Base-by-base conservation (phyloP, 2,113 vertebrate genomes). In the Nematolebias whitei region DNA sequence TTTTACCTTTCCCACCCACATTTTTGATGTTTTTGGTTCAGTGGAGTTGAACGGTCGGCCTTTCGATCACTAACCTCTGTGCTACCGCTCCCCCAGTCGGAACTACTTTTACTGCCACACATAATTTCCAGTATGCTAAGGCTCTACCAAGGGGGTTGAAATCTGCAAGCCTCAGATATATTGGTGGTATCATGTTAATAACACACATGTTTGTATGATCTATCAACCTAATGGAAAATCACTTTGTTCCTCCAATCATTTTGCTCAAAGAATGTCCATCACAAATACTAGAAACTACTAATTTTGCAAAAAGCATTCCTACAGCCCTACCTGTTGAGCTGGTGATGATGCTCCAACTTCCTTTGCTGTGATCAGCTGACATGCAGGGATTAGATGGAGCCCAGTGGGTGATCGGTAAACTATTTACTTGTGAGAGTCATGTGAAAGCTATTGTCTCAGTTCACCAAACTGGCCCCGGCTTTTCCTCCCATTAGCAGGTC, bases 361-460 rank as follows among this genome's bases (percentile, higher is more conserved):
- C 26, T 11, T 12, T 11, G 20, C 16, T 23, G 11, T 18, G 9
- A 7, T 43, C 19, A 63, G 4, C 38, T 55, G 12, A 22, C 16
- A 49, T 63, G 22, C 12, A 47, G 32, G 23, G 32, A 61, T 32
- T 38, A 47, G 19, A 52, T 22, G 5, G 13, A 58, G 45, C 58
- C 58, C 23, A 7, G 52, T 86, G 78, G 81, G 75, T 86, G 80
- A 69, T 68, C 78, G 48, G 43, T 35, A 61, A 76, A 64, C 48
- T 20, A 56, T 75, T 38, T 55, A 24, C 48, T 35, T 38, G 60
- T 55, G 70, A 76, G 74, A 78, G 77, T 61, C 76, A 29, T 60
- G 60, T 78, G 72, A 75, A 72, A 68, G 15, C 4, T 18, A 70
- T 66, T 54, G 43, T 24, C 52, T 59, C 47, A 16, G 67, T 72